phyloP scores from a whole-genome alignment of 2,888 invertebrate species.

The Dryocosmus kuriphilus region DNA sequence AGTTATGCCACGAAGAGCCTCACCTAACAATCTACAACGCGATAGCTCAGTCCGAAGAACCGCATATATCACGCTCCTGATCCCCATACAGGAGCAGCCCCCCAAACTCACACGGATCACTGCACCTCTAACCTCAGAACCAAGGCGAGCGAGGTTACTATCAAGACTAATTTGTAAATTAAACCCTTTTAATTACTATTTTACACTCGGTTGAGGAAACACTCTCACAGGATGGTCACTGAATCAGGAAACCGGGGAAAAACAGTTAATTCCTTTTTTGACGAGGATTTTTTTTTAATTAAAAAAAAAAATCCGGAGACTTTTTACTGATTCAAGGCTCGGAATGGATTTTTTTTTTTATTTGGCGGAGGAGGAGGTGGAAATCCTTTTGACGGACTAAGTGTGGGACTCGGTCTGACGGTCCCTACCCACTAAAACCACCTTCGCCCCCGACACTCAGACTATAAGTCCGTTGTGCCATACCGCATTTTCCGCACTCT shows the following conservation, averaged over 20 bases:
- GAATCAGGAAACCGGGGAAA: background rate
- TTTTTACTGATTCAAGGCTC: too few relatives aligned
- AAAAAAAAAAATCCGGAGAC: too few relatives aligned
- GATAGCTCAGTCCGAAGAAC: constrained; percentile 52
- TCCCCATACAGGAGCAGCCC: constrained; percentile 34
- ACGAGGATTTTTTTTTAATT: too few relatives aligned
- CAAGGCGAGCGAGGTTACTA: background rate
- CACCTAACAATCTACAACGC: constrained; percentile 54
- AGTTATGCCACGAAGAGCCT: constrained; percentile 53
- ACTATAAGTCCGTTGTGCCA: too few relatives aligned
- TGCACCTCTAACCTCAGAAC: constrained; percentile 32
- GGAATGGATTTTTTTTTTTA: too few relatives aligned
- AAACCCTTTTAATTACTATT: constrained; percentile 10
- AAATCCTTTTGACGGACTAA: too few relatives aligned
- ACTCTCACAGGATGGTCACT: background rate
- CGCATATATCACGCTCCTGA: constrained; percentile 54
- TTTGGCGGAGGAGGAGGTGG: too few relatives aligned
- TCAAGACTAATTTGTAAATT: constrained; percentile 22
- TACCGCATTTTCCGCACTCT: too few relatives aligned
- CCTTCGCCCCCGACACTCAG: too few relatives aligned
- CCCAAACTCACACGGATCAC: constrained; percentile 29
- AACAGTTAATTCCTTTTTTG: too few relatives aligned
- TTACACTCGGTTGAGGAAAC: constrained; percentile 4
- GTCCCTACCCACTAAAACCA: too few relatives aligned
- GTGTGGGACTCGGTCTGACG: too few relatives aligned